phyloP scores from a whole-genome alignment of 2,113 vertebrate species.

The Trochalopteron elliotii region DNA sequence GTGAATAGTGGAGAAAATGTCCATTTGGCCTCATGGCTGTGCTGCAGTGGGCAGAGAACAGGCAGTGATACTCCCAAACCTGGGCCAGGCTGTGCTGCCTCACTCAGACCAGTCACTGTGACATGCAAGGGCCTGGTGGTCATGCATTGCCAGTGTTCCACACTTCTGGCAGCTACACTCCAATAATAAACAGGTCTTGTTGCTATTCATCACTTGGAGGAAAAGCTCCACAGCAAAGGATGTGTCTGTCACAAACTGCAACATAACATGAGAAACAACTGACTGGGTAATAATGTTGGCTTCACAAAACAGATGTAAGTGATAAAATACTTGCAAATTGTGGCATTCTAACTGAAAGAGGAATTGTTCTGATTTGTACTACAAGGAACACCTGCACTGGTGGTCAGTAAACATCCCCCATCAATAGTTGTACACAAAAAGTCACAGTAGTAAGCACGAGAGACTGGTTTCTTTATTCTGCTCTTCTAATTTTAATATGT shows the following conservation, averaged over 20 bases:
- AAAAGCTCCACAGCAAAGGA: background rate
- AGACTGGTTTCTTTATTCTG: background rate
- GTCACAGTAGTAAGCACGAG: background rate
- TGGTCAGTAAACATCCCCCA: rapidly evolving
- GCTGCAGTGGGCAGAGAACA: background rate
- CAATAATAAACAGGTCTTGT: background rate
- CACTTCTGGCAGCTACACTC: background rate
- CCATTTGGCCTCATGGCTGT: background rate
- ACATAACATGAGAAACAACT: background rate
- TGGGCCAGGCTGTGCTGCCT: background rate
- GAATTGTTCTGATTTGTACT: background rate
- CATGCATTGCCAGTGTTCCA: background rate
- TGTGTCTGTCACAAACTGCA: background rate
- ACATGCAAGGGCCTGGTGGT: background rate
- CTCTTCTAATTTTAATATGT: background rate
- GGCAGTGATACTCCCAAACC: background rate
- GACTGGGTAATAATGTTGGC: background rate
- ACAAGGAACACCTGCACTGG: background rate
- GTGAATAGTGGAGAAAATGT: background rate
- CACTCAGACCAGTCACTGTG: rapidly evolving
- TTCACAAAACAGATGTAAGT: rapidly evolving
- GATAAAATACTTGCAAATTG: background rate
- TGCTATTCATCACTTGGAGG: background rate
- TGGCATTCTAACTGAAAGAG: background rate
- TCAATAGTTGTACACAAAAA: background rate